Evolutionary conservation across 1,140 invertebrate genomes (phyloP).

Genomic region (Lasioglossum baleicum): DNA sequence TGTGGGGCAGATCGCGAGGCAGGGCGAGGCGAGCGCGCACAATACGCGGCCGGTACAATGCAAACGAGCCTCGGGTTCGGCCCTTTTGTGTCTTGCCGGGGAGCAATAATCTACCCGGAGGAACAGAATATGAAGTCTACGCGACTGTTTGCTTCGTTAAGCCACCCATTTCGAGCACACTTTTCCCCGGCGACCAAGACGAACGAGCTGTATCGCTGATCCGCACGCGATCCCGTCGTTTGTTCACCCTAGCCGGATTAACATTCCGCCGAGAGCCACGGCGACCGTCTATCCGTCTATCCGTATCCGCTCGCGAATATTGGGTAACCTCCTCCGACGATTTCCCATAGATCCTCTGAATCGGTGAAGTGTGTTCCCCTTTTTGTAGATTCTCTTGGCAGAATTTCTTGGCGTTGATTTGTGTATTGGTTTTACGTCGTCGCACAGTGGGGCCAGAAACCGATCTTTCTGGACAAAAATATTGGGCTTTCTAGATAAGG

Average conservation of each 20-base stretch:
- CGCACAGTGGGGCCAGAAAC: too few relatives aligned
- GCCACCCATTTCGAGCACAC: not conserved
- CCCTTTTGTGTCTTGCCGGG: constrained; percentile 19
- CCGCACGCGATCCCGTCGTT: constrained; percentile 16
- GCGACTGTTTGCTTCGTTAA: not conserved
- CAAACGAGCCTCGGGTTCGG: constrained; percentile 19
- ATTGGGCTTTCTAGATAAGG: too few relatives aligned
- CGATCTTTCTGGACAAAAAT: too few relatives aligned
- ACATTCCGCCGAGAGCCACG: not conserved
- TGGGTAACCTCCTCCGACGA: not conserved
- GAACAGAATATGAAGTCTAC: constrained; percentile 17
- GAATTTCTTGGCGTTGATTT: too few relatives aligned
- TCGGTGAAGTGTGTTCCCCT: too few relatives aligned
- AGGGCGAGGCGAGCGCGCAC: not conserved
- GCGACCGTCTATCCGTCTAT: too few relatives aligned
- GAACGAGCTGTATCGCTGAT: not conserved
- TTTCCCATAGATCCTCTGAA: too few relatives aligned
- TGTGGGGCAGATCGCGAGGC: constrained; percentile 12
- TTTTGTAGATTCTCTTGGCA: too few relatives aligned
- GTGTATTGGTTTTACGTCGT: too few relatives aligned
- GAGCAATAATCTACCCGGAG: constrained; percentile 15
- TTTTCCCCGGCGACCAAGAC: not conserved
- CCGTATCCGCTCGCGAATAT: not conserved
- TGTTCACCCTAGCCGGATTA: not conserved
- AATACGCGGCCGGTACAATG: constrained; percentile 23